These are phyloP conservation scores for Synanthedon formicaeformis DNA, from an alignment of 2,888 invertebrate species.

Conservation along the genomic window DNA sequence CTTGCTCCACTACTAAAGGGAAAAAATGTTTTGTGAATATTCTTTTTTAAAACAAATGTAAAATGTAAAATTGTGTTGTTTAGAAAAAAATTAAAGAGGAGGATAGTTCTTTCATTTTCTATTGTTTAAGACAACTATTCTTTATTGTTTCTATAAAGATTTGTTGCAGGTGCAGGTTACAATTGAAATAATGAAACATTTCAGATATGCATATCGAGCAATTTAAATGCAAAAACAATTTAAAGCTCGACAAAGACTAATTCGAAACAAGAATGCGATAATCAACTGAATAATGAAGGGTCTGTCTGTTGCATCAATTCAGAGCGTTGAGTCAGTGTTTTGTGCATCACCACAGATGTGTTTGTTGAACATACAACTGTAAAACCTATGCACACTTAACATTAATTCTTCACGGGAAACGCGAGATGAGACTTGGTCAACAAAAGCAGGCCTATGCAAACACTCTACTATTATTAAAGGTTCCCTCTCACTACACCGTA, in stretches of 20 bases:
- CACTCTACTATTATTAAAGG: background rate
- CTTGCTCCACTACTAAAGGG: too few relatives aligned
- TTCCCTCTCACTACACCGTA: background rate
- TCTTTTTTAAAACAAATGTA: too few relatives aligned
- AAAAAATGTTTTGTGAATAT: too few relatives aligned
- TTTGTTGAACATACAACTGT: conserved; percentile 34
- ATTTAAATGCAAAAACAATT: background rate
- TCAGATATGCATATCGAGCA: background rate
- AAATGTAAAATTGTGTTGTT: too few relatives aligned
- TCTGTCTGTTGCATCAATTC: conserved; percentile 3
- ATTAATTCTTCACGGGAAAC: conserved; percentile 3
- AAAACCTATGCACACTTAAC: conserved; percentile 24
- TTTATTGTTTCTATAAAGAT: too few relatives aligned
- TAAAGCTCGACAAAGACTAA: background rate
- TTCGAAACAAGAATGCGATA: conserved; percentile 6
- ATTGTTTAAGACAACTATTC: too few relatives aligned
- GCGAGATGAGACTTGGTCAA: background rate
- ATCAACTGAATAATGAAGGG: conserved; percentile 5
- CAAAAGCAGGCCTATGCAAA: background rate
- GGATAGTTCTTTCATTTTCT: too few relatives aligned
- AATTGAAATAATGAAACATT: too few relatives aligned
- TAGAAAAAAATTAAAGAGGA: too few relatives aligned
- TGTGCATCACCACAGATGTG: conserved; percentile 17
- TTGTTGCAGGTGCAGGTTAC: too few relatives aligned
- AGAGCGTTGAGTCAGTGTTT: conserved; percentile 13